Conservation (phyloP, 1,140 invertebrate species). For the Pseudomyrmex dendroicus region DNA sequence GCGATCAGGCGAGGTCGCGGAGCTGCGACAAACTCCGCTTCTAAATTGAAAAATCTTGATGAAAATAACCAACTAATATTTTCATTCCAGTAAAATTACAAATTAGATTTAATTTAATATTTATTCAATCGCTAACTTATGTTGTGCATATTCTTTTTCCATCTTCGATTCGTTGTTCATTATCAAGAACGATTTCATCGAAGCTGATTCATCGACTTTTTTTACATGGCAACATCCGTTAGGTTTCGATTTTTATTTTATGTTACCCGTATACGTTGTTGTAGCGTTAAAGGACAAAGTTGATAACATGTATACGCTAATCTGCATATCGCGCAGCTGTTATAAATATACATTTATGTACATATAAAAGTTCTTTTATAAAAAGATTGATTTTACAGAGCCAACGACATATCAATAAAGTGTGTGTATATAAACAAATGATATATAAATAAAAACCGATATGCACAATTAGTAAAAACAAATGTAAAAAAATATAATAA, state of each 20-base stretch:
- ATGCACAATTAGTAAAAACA: no score
- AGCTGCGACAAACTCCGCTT: neutral
- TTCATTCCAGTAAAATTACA: slow-evolving; percentile 15
- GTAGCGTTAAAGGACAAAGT: no score
- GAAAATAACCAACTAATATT: slow-evolving; percentile 22
- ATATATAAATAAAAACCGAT: no score
- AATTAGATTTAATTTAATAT: slow-evolving; percentile 10
- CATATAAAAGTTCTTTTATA: no score
- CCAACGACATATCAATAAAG: no score
- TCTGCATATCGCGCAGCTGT: no score
- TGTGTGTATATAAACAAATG: no score
- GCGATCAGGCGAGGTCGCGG: neutral
- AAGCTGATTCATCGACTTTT: neutral
- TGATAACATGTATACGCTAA: no score
- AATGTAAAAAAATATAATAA: no score
- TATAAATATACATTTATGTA: no score
- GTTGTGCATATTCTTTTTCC: slow-evolving; percentile 1
- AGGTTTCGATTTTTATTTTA: slow-evolving; percentile 12
- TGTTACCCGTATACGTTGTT: neutral
- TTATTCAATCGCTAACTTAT: neutral
- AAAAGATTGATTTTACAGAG: no score
- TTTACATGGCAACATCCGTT: neutral
- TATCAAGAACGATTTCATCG: neutral
- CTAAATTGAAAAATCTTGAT: neutral
- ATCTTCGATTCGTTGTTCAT: neutral